Percentiles rank a stretch among this genome's conserved stretches.
Conservation (phyloP, 2,888 invertebrate species). For the Trachelus stipa region DNA sequence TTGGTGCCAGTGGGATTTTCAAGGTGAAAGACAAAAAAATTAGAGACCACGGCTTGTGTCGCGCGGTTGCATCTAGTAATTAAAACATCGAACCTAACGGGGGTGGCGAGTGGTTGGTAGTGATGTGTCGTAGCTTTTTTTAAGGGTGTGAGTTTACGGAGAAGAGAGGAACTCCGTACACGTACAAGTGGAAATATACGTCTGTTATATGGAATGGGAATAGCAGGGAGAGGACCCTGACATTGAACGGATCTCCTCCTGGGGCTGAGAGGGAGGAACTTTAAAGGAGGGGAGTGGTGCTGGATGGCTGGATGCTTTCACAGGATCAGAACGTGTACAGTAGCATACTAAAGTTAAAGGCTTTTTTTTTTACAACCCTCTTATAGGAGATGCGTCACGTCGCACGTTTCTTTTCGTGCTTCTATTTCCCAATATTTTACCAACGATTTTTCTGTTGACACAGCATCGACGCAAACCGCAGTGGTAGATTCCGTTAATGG, state of each 20-base stretch:
- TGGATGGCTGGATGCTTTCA: slow-evolving; percentile 1
- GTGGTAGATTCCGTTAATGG: no score
- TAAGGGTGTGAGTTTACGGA: background rate
- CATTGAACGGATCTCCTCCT: slow-evolving; percentile 20
- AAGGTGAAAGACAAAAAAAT: slow-evolving; percentile 6
- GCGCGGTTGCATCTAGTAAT: slow-evolving; percentile 23
- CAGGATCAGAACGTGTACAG: slow-evolving; percentile 7
- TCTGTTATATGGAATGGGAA: background rate
- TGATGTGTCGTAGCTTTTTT: no score
- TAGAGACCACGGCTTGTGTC: background rate
- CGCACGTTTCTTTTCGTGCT: background rate
- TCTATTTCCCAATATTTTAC: background rate
- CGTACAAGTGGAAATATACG: background rate
- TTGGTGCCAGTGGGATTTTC: slow-evolving; percentile 11
- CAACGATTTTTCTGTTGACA: no score
- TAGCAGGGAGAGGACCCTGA: slow-evolving; percentile 21
- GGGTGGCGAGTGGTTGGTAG: no score
- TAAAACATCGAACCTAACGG: slow-evolving; percentile 18
- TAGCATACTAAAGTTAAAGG: background rate
- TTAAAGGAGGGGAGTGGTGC: background rate
- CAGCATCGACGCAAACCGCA: no score
- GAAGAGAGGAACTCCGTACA: background rate
- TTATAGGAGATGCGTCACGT: no score
- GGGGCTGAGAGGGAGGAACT: background rate
- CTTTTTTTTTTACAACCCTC: background rate